Evolutionary conservation across 1,140 invertebrate genomes (phyloP).

Genomic region (Phymorhynchus buccinoides): DNA sequence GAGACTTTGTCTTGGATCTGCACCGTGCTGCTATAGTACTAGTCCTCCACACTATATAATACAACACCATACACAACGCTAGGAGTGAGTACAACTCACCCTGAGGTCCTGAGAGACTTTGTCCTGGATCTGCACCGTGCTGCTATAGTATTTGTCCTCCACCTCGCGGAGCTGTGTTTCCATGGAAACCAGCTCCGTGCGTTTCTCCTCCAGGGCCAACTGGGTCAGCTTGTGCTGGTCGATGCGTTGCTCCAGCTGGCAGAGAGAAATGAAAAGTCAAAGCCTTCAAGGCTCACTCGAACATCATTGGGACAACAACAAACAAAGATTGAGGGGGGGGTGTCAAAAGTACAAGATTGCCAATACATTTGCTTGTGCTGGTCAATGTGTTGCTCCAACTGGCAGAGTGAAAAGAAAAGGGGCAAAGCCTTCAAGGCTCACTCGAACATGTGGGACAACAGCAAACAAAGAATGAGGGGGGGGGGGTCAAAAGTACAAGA

Average conservation of each 20-base stretch:
- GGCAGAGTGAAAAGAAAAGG: too few relatives aligned
- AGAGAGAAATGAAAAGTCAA: neutral
- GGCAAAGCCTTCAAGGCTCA: too few relatives aligned
- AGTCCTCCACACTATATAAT: slow-evolving; percentile 69
- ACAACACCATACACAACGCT: too few relatives aligned
- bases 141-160: slow-evolving; percentile 69
- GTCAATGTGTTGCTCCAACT: neutral
- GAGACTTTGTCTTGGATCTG: slow-evolving; percentile 65
- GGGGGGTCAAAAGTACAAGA: too few relatives aligned
- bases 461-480: too few relatives aligned
- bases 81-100: too few relatives aligned
- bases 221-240: slow-evolving; percentile 69
- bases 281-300: too few relatives aligned
- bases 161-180: slow-evolving; percentile 65
- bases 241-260: slow-evolving; percentile 66
- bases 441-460: too few relatives aligned
- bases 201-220: slow-evolving; percentile 68
- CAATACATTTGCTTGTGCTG: neutral
- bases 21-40: slow-evolving; percentile 65
- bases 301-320: too few relatives aligned
- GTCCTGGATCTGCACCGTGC: slow-evolving; percentile 63
- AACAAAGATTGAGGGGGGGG: too few relatives aligned
- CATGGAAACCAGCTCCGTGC: slow-evolving; percentile 59
- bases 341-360: too few relatives aligned
- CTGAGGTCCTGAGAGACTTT: slow-evolving; percentile 65